Conservation (phyloP, 2,888 invertebrate species). For the Slavum lentiscoides region DNA sequence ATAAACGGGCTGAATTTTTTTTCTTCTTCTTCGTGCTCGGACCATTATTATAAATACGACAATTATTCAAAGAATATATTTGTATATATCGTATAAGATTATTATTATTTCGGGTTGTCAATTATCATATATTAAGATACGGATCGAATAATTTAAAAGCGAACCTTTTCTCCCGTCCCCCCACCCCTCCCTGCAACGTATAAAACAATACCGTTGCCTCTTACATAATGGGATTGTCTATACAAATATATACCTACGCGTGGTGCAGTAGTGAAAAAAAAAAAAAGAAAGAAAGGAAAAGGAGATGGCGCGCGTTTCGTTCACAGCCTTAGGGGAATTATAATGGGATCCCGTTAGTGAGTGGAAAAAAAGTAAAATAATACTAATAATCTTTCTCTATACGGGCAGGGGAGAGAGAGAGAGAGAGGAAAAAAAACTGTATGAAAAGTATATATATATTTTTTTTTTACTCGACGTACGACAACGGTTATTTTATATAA, state of each 20-base stretch:
- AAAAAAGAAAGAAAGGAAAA: not conserved
- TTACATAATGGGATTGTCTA: not conserved
- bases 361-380: no score
- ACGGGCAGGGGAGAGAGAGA: no score
- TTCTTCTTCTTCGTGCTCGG: not conserved
- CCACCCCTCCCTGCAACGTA: not conserved
- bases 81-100: not conserved
- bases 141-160: constrained; percentile 39
- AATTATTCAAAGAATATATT: constrained; percentile 31
- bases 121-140: constrained; percentile 52
- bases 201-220: constrained; percentile 24
- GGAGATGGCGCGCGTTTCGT: not conserved
- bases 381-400: no score
- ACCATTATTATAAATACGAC: constrained; percentile 29
- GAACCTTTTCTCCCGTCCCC: constrained; percentile 18
- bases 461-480: no score
- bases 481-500: no score
- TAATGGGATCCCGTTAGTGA: constrained; percentile 24
- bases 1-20: constrained; percentile 21
- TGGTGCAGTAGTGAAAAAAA: not conserved
- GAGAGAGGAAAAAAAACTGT: no score
- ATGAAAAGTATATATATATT: no score
- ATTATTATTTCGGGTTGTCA: constrained; percentile 34
- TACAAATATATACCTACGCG: not conserved
- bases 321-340: constrained; percentile 19